These are phyloP conservation scores for Mythimna albipuncta DNA, from an alignment of 2,888 invertebrate genomes.

Conservation along the genomic window DNA sequence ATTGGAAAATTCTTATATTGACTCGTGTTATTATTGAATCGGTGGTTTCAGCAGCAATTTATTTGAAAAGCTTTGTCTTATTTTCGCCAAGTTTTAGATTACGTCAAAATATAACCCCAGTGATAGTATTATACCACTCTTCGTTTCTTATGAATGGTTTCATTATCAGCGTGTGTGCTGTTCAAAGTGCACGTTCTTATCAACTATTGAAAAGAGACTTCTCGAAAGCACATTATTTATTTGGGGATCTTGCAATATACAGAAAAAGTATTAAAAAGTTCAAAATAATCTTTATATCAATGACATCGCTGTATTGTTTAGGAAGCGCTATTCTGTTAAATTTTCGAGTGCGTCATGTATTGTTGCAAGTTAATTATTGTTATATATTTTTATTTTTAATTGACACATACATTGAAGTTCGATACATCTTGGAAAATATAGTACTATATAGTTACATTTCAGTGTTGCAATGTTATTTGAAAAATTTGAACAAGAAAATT, in stretches of 20 bases:
- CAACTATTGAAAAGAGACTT: constrained; percentile 6
- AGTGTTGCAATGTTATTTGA: background rate
- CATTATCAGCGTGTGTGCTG: background rate
- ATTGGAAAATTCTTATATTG: constrained; percentile 16
- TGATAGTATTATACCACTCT: background rate
- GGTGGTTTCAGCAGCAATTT: background rate
- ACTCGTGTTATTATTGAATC: constrained; percentile 12
- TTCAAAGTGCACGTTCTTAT: background rate
- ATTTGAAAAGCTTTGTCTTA: background rate
- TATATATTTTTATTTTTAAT: background rate
- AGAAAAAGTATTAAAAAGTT: constrained; percentile 9
- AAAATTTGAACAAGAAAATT: constrained; percentile 1
- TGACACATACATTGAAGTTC: background rate
- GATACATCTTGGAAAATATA: background rate
- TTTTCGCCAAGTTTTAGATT: background rate
- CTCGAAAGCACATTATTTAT: background rate
- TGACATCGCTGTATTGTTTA: background rate
- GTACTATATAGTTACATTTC: constrained; percentile 9
- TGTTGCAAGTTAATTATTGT: background rate
- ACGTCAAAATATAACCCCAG: background rate
- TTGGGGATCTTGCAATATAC: background rate
- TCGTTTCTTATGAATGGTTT: background rate
- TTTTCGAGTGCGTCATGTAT: background rate
- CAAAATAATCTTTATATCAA: background rate
- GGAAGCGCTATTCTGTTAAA: background rate